Evolutionary conservation across 2,888 invertebrate genomes (phyloP), one percentile per base, ranked within the genome.

Genomic region (Machimus rusticus): DNA sequence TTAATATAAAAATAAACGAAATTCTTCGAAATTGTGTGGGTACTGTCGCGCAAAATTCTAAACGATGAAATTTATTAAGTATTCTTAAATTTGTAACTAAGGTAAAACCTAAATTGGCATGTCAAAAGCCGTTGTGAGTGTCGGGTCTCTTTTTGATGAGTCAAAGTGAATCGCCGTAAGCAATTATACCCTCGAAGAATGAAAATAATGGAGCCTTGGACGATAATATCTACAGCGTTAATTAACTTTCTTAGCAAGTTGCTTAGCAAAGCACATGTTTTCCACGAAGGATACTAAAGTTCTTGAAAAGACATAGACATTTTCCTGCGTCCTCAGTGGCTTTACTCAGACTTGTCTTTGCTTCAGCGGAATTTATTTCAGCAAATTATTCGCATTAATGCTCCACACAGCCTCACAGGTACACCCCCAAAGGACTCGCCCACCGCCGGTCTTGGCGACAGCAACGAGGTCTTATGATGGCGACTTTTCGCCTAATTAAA

Each of bases 401-500:
- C 23, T 43, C 19, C 55, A 31, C 8, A 14, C 81, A 66, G 23
- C 19, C 55, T n/a, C 8, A 14, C 81, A 66, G 23, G 23, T 12
- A 23, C 66, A 28, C 28, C 51, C 34, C 34, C 6, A 6, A 23
- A 23, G 23, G 3, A 23, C 19, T 23, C 8, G 28, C 28, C 66
- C 19, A n/a, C 46, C 23, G 39, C n/a, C 43, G 14, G 31, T 46
- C 31, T 28, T 55, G 34, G 31, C 16, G 34, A 8, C 14, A 51
- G 14, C 28, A 66, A 55, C 31, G n/a, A 28, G 51, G 55, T 55
- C 31, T 31, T 31, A 81, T 31, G 31, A 81, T 0, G 34, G 16
- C 2, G 31, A 55, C 55, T 81, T 81, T 31, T 16, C 81, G 81
- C 81, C 55, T 81, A 81, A 81, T 81, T 81, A 81, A 81, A 55